Percentiles rank a stretch among this genome's conserved stretches.
Evolutionary conservation across 2,797 vertebrate species (phyloP).

Genomic region (Setipinna tenuifilis): DNA sequence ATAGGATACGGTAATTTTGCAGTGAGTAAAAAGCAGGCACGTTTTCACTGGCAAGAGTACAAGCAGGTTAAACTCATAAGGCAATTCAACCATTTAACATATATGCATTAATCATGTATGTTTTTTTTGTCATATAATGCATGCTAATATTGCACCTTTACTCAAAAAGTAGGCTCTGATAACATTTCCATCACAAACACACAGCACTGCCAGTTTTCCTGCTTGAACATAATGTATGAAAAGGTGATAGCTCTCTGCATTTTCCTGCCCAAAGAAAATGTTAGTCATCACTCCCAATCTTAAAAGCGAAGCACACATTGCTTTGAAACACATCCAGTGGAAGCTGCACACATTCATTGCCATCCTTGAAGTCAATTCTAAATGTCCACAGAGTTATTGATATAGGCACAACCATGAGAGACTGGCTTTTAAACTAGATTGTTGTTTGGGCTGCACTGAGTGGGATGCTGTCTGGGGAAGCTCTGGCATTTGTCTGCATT

Average conservation of each 20-base stretch:
- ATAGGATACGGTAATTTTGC: too few relatives aligned
- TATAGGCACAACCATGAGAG: neutral
- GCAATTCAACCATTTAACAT: too few relatives aligned
- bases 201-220: neutral
- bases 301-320: neutral
- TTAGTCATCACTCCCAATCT: neutral
- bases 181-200: too few relatives aligned
- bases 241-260: neutral
- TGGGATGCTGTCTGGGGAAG: neutral
- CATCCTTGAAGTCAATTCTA: neutral
- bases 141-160: too few relatives aligned
- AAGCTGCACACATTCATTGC: neutral
- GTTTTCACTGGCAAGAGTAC: too few relatives aligned
- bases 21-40: too few relatives aligned
- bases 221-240: neutral
- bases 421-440: constrained; percentile 3
- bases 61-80: too few relatives aligned
- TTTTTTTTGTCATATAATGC: too few relatives aligned
- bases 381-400: neutral
- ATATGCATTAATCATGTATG: too few relatives aligned
- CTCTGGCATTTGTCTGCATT: constrained; percentile 15
- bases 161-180: too few relatives aligned
- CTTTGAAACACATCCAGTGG: neutral
- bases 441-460: neutral
- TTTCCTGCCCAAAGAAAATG: neutral